Conservation (phyloP, 2,797 vertebrate genomes). For the Acestrorhynchus altus region DNA sequence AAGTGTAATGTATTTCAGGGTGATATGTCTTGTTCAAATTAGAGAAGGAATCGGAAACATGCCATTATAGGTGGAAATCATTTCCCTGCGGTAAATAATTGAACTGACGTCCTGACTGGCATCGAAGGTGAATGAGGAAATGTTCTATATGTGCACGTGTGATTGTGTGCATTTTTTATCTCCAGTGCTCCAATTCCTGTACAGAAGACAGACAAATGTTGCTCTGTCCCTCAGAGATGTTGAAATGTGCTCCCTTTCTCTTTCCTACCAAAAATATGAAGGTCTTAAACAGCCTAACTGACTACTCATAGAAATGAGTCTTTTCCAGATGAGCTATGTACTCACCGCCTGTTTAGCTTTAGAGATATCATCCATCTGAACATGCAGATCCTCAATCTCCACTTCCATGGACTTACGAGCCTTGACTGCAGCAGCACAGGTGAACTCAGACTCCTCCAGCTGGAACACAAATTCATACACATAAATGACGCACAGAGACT, state of each 20-base stretch:
- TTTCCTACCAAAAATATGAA: background rate
- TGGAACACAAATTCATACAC: slow-evolving; percentile 59
- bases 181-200: slow-evolving; percentile 4
- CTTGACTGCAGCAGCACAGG: slow-evolving; percentile 91
- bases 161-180: background rate
- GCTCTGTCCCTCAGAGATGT: background rate
- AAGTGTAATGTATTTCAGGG: slow-evolving; percentile 60
- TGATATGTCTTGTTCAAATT: slow-evolving; percentile 62
- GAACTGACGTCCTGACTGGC: slow-evolving; percentile 34
- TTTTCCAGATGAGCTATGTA: background rate
- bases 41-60: slow-evolving; percentile 56
- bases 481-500: background rate
- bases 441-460: slow-evolving; percentile 98
- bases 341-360: slow-evolving; percentile 92
- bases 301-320: background rate
- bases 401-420: slow-evolving; percentile 96
- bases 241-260: background rate
- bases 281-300: background rate
- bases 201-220: background rate
- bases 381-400: slow-evolving; percentile 95
- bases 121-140: slow-evolving; percentile 27
- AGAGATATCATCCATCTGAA: slow-evolving; percentile 95
- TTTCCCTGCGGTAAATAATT: slow-evolving; percentile 60
- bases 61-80: slow-evolving; percentile 56
- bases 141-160: background rate